Evolutionary conservation across 2,113 vertebrate species (phyloP), one percentile per base, ranked within the genome.

Genomic region (Oceanites oceanicus): DNA sequence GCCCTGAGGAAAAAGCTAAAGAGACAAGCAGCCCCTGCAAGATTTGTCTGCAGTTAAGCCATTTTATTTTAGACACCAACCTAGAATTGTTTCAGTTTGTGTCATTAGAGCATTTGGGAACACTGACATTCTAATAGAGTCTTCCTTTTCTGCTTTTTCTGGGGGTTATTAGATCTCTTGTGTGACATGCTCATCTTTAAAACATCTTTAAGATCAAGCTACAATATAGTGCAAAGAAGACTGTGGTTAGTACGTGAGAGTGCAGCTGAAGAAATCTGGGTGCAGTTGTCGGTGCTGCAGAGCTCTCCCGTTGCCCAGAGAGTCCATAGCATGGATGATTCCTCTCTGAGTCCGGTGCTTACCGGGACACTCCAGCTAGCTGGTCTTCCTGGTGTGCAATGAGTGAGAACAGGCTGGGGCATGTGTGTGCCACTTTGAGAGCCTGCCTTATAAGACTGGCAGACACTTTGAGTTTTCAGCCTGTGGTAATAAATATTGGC

Each of bases 1-100:
- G 10, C 36, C 76, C 80, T 42, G 40, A 92, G 66, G 66, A 92
- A 95, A 95, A 85, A 32, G 56, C 34, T 72, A 92, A 68, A 61
- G 83, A 74, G 44, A 78, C 36, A 89, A 84, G 36, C 4, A 59
- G 9, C 10, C 49, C 36, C 62, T 72, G 44, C 16, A 73, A 93
- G 78, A 74, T 83, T 83, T 83, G 12, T 50, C 58, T 62, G 32
- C 56, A 78, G 80, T 82, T 91, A 77, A 81, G n/a, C 15, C 1
- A 0, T 59, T 92, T 77, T 90, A 34, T 71, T 92, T 88, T 38
- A 84, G 79, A 72, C 38, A 52, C 9, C 23, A 56, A 16, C 19
- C 5, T 50, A 45, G 53, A 92, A 78, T 52, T n/a, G 8, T 68
- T 91, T 68, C 56, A 16, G 26, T 88, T 86, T 75, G 40, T 77